Evolutionary conservation across 2,888 invertebrate species (phyloP).

Genomic region (Pristionchus exspectatus): DNA sequence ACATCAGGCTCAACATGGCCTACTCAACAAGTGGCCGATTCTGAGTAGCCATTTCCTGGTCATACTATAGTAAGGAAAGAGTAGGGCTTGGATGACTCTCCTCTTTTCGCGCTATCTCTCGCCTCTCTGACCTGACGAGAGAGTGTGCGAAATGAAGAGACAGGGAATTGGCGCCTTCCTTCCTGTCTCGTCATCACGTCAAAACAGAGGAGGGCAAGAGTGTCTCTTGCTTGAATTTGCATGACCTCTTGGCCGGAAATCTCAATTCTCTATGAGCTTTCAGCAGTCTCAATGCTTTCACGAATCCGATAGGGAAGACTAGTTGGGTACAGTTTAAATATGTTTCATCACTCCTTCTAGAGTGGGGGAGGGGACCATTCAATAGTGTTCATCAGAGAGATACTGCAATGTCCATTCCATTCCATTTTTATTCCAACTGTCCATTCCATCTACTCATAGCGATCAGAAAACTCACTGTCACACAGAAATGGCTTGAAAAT

Average conservation of each 20-base stretch:
- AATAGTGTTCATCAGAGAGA: background rate
- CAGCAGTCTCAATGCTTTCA: background rate
- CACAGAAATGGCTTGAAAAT: background rate
- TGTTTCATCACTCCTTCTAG: background rate
- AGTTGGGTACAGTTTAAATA: background rate
- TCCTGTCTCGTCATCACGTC: slow-evolving; percentile 4
- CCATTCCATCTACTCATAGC: background rate
- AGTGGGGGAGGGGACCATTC: background rate
- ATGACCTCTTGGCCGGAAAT: background rate
- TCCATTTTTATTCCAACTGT: background rate
- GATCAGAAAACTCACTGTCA: background rate
- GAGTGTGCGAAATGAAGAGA: background rate
- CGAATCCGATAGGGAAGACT: background rate
- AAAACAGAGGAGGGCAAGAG: background rate
- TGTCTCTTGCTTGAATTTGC: background rate
- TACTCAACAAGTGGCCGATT: background rate
- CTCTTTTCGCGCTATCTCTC: background rate
- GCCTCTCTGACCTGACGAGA: no score
- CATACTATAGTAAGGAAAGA: background rate
- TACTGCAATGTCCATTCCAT: background rate
- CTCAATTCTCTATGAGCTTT: background rate
- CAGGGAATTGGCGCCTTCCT: background rate
- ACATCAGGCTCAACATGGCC: background rate
- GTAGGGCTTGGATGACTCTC: background rate
- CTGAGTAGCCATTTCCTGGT: background rate